phyloP scores from a whole-genome alignment of 2,888 invertebrate genomes.

The Sabellastarte sp. region DNA sequence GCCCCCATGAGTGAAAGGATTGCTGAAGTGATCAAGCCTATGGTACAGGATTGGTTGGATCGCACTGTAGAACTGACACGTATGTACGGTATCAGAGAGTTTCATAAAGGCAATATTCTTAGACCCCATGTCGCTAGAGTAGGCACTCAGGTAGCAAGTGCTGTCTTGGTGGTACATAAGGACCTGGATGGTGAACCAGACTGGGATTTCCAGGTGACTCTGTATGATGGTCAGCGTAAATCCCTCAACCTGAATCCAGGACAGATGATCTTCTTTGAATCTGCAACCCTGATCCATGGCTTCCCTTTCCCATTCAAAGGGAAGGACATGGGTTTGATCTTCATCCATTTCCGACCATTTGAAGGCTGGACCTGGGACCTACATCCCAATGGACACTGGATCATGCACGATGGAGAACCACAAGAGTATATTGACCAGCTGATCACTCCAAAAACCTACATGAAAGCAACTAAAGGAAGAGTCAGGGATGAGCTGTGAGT shows the following conservation, averaged over 20 bases:
- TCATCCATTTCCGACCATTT: neutral
- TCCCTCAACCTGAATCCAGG: neutral
- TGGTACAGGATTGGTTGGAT: neutral
- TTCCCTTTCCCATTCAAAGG: neutral
- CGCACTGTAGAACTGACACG: neutral
- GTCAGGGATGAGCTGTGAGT: too few species aligned
- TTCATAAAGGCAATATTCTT: neutral
- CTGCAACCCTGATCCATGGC: conserved; percentile 2
- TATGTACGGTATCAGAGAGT: neutral
- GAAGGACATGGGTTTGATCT: neutral
- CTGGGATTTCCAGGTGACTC: neutral
- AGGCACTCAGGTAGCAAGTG: neutral
- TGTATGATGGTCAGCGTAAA: neutral
- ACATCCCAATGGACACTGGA: too few species aligned
- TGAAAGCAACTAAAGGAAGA: too few species aligned
- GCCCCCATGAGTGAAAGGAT: neutral
- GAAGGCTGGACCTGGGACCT: neutral
- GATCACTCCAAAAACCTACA: too few species aligned
- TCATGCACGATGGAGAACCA: too few species aligned
- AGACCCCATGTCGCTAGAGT: neutral
- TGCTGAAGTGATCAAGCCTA: neutral
- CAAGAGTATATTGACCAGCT: too few species aligned
- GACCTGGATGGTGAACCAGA: neutral
- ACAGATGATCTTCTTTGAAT: neutral
- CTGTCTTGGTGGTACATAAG: neutral